Conservation (phyloP, 1,140 invertebrate species). For the Drosophila kikkawai region DNA sequence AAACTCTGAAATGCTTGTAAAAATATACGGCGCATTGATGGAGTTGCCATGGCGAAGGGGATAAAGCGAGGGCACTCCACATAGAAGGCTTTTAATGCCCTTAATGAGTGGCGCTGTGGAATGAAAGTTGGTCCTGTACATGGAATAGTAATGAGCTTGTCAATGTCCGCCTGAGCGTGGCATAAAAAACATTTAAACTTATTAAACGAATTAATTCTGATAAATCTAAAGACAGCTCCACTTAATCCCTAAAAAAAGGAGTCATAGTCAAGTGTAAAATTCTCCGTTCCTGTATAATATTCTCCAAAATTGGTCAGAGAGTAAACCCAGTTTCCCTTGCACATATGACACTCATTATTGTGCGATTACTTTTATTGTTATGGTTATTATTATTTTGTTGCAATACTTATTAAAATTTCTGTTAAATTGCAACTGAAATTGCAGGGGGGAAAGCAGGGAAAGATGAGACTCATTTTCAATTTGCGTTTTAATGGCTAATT, state of each 20-base stretch:
- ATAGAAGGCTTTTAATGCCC: slow-evolving; percentile 75
- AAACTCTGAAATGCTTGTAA: slow-evolving; percentile 58
- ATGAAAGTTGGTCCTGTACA: slow-evolving; percentile 37
- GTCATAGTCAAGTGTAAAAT: too few relatives aligned
- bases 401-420: slow-evolving; percentile 73
- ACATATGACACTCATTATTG: slow-evolving; percentile 74
- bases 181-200: slow-evolving; percentile 29
- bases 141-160: slow-evolving; percentile 53
- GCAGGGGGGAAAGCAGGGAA: neutral
- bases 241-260: neutral
- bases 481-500: slow-evolving; percentile 82
- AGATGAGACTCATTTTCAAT: slow-evolving; percentile 66
- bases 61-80: slow-evolving; percentile 51
- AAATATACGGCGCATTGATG: slow-evolving; percentile 74
- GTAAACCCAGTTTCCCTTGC: slow-evolving; percentile 8
- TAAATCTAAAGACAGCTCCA: slow-evolving; percentile 2
- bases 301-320: neutral
- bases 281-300: neutral
- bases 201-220: slow-evolving; percentile 39
- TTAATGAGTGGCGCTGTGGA: slow-evolving; percentile 67
- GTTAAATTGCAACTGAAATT: slow-evolving; percentile 20
- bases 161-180: slow-evolving; percentile 21
- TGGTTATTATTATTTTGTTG: slow-evolving; percentile 68
- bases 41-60: slow-evolving; percentile 63
- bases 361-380: slow-evolving; percentile 75